Conservation (phyloP, 2,113 vertebrate species). For the Tiliqua scincoides region DNA sequence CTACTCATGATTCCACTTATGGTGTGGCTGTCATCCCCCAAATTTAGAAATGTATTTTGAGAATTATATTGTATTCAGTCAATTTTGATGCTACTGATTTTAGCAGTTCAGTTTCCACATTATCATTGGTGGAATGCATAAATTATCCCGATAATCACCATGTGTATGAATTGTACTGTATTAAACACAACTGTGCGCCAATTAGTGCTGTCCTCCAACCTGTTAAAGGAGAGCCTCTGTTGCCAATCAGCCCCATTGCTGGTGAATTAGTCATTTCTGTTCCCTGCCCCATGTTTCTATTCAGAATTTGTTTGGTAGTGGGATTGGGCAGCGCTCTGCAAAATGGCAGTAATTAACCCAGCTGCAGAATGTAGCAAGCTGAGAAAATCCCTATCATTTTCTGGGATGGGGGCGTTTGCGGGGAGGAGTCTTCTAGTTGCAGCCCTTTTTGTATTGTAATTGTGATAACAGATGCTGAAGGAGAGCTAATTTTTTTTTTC, state of each 20-base stretch:
- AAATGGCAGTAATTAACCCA: slow-evolving; percentile 46
- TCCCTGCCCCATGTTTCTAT: background rate
- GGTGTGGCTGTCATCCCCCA: background rate
- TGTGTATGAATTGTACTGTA: rapidly evolving
- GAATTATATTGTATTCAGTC: background rate
- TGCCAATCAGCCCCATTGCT: background rate
- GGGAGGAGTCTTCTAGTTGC: slow-evolving; percentile 22
- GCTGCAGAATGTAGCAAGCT: slow-evolving; percentile 33
- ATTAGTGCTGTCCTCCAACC: background rate
- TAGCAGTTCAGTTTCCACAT: rapidly evolving
- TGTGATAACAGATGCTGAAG: slow-evolving; percentile 34
- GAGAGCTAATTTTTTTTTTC: slow-evolving; percentile 24
- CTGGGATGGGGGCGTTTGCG: slow-evolving; percentile 10
- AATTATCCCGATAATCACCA: slow-evolving; percentile 20
- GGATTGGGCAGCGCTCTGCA: slow-evolving; percentile 36
- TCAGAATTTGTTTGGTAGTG: slow-evolving; percentile 40
- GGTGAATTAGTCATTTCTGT: background rate
- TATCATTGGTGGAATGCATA: rapidly evolving
- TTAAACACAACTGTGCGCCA: background rate
- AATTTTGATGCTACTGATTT: background rate
- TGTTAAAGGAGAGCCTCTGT: background rate
- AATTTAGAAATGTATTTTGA: background rate
- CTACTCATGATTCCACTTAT: background rate
- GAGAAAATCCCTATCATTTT: background rate
- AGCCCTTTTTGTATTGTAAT: background rate